Conservation (phyloP, 2,797 vertebrate species). For the Scolopax bukidnonensis region DNA sequence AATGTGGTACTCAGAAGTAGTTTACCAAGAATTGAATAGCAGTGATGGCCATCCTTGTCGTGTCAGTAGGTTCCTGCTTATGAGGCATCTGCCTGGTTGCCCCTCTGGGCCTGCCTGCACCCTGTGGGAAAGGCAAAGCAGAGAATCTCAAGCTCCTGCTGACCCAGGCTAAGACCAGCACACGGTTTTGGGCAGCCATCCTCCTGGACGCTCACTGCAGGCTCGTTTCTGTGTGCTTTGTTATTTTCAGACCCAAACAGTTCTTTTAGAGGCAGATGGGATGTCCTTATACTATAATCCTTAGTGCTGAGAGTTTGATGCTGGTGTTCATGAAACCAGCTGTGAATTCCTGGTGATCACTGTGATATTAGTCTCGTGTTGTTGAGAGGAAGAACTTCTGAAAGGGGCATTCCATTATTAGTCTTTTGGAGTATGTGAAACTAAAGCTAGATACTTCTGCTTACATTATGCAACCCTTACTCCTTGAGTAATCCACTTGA, state of each 20-base stretch:
- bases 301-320: not conserved
- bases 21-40: not conserved
- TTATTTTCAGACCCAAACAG: not conserved
- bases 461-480: not conserved
- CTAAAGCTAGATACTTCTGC: not conserved
- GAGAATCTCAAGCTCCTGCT: not conserved
- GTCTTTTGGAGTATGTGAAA: not conserved
- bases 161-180: not conserved
- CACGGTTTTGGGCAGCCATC: not conserved
- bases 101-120: not conserved
- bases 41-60: not conserved
- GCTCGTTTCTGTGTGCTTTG: not conserved
- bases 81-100: not conserved
- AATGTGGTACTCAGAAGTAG: not conserved
- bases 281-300: not conserved
- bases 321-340: not conserved
- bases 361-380: not conserved
- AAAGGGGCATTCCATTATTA: not conserved
- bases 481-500: not conserved
- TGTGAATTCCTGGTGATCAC: not conserved
- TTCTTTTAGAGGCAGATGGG: not conserved
- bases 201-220: too few species aligned
- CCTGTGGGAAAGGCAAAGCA: not conserved
- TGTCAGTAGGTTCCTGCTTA: not conserved
- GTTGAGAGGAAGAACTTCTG: not conserved